Conservation (phyloP, 2,113 vertebrate genomes). For the Passer domesticus region DNA sequence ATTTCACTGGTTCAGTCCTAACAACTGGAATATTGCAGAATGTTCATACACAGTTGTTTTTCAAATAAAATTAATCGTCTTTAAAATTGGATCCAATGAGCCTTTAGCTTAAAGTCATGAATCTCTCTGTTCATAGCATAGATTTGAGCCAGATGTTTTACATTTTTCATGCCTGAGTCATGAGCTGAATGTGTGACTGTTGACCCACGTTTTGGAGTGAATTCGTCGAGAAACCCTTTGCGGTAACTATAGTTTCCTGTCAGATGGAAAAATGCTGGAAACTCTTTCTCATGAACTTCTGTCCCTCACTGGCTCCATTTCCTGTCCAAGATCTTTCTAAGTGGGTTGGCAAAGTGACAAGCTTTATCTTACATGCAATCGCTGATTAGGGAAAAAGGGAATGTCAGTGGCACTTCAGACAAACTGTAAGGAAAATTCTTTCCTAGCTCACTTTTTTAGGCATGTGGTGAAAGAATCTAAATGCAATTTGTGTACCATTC, state of each 20-base stretch:
- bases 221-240: slow-evolving; percentile 30
- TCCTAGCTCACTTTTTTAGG: neutral
- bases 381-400: neutral
- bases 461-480: neutral
- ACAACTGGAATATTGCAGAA: neutral
- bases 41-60: neutral
- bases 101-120: neutral
- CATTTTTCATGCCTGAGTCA: slow-evolving; percentile 50
- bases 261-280: slow-evolving; percentile 45
- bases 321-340: neutral
- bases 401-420: neutral
- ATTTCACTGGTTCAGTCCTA: neutral
- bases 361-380: neutral
- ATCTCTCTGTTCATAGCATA: neutral
- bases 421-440: neutral
- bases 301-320: neutral
- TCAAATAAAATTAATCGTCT: neutral
- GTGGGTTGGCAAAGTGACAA: neutral
- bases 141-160: slow-evolving; percentile 40
- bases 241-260: slow-evolving; percentile 34
- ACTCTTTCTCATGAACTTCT: slow-evolving; percentile 39
- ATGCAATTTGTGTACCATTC: neutral
- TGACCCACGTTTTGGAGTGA: neutral
- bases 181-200: neutral
- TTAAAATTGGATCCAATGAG: neutral